A percentile compares a stretch with the other conserved stretches of the same genome.
These are phyloP conservation scores for Aegotheles bennettii DNA, from an alignment of 2,113 vertebrate genomes.

Conservation along the genomic window DNA sequence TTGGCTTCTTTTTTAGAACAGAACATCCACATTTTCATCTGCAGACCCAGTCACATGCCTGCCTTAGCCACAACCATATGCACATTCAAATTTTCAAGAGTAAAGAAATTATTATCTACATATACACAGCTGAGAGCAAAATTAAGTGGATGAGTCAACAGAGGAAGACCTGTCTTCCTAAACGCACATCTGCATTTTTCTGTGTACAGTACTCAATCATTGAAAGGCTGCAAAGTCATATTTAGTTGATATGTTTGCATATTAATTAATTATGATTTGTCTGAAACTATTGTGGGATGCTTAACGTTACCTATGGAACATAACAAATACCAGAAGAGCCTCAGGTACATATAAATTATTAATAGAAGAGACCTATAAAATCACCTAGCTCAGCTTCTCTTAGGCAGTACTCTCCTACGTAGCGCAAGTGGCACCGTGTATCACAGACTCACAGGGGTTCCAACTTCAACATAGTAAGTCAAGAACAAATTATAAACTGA, in stretches of 20 bases:
- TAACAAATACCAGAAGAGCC: background rate
- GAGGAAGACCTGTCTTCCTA: background rate
- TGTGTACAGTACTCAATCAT: background rate
- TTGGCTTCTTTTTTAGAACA: background rate
- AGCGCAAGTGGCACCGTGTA: background rate
- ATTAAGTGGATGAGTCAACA: background rate
- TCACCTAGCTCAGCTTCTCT: background rate
- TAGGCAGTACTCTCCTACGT: background rate
- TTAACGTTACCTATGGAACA: background rate
- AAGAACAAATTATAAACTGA: background rate
- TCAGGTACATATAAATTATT: background rate
- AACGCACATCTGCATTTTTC: background rate
- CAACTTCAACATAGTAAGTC: background rate
- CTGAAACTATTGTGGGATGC: background rate
- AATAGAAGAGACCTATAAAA: background rate
- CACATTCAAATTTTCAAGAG: background rate
- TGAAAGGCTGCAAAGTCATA: background rate
- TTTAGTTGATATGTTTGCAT: background rate
- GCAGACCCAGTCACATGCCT: background rate
- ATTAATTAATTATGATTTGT: background rate
- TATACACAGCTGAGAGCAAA: background rate
- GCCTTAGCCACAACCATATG: background rate
- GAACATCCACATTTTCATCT: background rate
- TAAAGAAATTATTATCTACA: background rate
- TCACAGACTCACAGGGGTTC: background rate